Evolutionary conservation across 2,113 vertebrate genomes (phyloP).

Genomic region (Gyps fulvus): DNA sequence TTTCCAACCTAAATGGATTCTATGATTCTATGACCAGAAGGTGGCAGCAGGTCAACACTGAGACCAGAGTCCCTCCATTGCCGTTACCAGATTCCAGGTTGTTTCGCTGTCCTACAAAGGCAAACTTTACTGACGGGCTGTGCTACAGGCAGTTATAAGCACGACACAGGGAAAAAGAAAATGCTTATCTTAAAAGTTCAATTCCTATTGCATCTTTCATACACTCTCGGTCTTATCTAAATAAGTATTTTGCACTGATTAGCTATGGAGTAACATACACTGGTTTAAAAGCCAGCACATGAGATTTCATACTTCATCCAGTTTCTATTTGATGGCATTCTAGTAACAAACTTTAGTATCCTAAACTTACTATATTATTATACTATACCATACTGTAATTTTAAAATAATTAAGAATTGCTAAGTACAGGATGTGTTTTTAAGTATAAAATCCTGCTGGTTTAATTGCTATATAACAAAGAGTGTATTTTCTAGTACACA

Average conservation of each 20-base stretch:
- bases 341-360: neutral
- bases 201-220: neutral
- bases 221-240: neutral
- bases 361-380: neutral
- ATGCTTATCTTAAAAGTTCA: neutral
- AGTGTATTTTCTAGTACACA: neutral
- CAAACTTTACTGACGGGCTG: neutral
- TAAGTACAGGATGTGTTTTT: neutral
- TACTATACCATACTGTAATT: neutral
- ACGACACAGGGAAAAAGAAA: neutral
- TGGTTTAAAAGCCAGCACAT: neutral
- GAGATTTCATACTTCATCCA: neutral
- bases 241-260: neutral
- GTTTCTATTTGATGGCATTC: neutral
- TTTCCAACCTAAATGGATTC: neutral
- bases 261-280: neutral
- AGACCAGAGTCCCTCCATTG: neutral
- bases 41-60: neutral
- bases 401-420: neutral
- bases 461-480: neutral
- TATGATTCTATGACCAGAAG: neutral
- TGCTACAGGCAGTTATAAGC: neutral
- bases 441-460: neutral
- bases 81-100: neutral
- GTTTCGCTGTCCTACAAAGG: neutral